Percentiles rank a stretch among this genome's conserved stretches.
Evolutionary conservation across 2,797 vertebrate species (phyloP).

Genomic region (Danio albolineatus): DNA sequence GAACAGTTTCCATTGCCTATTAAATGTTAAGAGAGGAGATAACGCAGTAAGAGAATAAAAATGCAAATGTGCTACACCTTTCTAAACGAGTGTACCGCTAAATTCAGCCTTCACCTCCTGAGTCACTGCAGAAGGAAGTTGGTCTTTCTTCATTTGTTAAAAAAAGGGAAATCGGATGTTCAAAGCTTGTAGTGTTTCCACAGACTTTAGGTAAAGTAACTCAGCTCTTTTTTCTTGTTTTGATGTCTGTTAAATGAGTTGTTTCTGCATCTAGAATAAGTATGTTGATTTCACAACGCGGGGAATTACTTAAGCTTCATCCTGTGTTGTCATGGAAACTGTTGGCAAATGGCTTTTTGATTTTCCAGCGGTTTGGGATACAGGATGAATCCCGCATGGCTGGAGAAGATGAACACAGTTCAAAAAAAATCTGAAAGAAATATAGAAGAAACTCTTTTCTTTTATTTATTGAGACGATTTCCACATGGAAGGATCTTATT

Average conservation of each 20-base stretch:
- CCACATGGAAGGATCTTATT: neutral
- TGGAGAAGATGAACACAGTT: constrained; percentile 11
- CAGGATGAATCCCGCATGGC: neutral
- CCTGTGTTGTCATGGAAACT: constrained; percentile 57
- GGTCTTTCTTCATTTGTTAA: neutral
- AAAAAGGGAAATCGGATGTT: constrained; percentile 10
- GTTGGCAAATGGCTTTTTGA: constrained; percentile 29
- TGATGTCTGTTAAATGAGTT: constrained; percentile 21
- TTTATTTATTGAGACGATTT: neutral
- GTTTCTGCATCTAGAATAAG: constrained; percentile 8
- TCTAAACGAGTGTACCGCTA: neutral
- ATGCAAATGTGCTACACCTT: constrained; percentile 13
- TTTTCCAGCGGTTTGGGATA: neutral
- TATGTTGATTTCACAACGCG: constrained; percentile 38
- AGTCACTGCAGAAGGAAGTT: neutral
- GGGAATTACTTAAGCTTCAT: constrained; percentile 38
- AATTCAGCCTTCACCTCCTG: neutral
- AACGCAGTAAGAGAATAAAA: constrained; percentile 30
- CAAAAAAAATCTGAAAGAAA: neutral
- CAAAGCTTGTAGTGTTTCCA: neutral
- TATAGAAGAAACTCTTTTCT: neutral
- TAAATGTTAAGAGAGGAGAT: constrained; percentile 3
- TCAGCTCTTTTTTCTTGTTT: neutral
- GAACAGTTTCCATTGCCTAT: neutral
- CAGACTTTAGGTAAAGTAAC: neutral